phyloP scores from a whole-genome alignment of 2,797 vertebrate genomes.

The Halcyon chelicuti region DNA sequence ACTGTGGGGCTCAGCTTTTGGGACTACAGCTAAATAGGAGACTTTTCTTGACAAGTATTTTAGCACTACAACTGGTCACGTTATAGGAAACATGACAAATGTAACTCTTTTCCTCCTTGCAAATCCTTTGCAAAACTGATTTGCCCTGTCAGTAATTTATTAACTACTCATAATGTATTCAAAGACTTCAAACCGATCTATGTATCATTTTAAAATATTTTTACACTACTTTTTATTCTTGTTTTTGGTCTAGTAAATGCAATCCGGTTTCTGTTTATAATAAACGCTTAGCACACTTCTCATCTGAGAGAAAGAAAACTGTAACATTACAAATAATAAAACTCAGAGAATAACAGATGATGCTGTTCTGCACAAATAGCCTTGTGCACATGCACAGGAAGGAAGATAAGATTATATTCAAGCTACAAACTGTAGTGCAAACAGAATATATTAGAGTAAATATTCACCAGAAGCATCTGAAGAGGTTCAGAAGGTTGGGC shows the following conservation, averaged over 20 bases:
- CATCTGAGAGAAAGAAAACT: background rate
- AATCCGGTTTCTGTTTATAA: background rate
- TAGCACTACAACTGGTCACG: background rate
- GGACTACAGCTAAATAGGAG: constrained; percentile 2
- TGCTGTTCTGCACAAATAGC: background rate
- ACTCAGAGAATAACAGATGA: background rate
- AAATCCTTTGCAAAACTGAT: background rate
- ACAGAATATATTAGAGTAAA: background rate
- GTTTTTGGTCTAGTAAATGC: background rate
- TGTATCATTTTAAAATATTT: background rate
- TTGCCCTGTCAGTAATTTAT: background rate
- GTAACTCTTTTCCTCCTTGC: background rate
- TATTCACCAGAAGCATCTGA: background rate
- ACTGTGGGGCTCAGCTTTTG: background rate
- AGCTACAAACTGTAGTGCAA: background rate
- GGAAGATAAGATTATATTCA: background rate
- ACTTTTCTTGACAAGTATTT: constrained; percentile 57
- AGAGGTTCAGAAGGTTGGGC: background rate
- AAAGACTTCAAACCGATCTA: background rate
- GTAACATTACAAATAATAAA: background rate
- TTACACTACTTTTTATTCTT: background rate
- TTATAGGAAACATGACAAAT: background rate
- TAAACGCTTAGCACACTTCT: background rate
- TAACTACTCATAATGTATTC: background rate
- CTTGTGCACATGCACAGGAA: background rate